Evolutionary conservation across 2,113 vertebrate species (phyloP).

Genomic region (Atherinomorus stipes): DNA sequence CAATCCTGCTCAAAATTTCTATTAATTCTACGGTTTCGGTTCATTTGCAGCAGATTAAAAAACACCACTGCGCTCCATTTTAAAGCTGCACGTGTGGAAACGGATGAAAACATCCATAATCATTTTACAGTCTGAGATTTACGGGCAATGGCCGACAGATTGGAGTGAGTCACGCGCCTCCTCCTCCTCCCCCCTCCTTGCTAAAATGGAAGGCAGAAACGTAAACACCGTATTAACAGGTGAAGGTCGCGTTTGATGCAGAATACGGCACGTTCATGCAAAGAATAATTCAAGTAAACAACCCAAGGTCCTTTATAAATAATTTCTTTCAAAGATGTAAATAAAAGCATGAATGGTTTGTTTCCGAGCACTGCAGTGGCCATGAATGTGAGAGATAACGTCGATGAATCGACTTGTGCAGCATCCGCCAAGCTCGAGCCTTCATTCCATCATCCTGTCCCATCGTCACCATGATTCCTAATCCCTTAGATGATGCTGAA

Average conservation of each 20-base stretch:
- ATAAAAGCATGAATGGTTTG: background rate
- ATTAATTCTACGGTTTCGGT: background rate
- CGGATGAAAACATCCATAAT: background rate
- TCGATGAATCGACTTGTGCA: constrained; percentile 41
- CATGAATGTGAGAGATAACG: background rate
- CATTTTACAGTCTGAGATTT: constrained; percentile 33
- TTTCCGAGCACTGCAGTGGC: constrained; percentile 25
- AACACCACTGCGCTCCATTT: background rate
- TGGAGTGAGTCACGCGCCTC: constrained; percentile 35
- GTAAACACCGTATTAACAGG: constrained; percentile 73
- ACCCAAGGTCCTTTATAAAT: background rate
- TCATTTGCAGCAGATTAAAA: too few relatives aligned
- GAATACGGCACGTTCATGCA: background rate
- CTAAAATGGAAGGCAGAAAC: constrained; percentile 74
- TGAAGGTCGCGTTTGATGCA: constrained; percentile 57
- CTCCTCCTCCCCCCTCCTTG: constrained; percentile 28
- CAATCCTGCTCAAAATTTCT: too few relatives aligned
- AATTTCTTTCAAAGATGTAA: rapidly evolving
- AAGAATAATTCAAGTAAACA: background rate
- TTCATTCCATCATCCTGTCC: constrained; percentile 42
- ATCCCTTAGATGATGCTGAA: background rate
- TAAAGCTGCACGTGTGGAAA: background rate
- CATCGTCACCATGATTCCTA: background rate
- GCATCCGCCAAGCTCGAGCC: constrained; percentile 4
- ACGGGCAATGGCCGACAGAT: constrained; percentile 49